phyloP scores from a whole-genome alignment of 2,113 vertebrate species.

The Labrus mixtus region DNA sequence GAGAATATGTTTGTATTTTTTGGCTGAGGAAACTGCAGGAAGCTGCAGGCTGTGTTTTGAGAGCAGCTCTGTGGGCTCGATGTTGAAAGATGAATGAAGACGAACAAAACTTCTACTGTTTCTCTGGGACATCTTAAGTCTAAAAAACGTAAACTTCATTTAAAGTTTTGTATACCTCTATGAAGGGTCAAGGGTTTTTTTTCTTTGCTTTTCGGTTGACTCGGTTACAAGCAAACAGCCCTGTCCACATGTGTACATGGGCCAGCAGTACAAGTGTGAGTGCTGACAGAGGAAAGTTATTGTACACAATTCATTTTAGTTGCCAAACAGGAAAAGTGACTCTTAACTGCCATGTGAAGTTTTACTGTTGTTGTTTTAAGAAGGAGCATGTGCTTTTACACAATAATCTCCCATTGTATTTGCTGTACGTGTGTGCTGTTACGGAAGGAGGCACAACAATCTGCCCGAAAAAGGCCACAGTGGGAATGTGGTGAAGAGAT shows the following conservation, averaged over 20 bases:
- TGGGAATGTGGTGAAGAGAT: slow-evolving; percentile 12
- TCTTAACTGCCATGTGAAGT: slow-evolving; percentile 28
- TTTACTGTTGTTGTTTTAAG: slow-evolving; percentile 18
- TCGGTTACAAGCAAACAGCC: not conserved
- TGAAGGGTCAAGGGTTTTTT: not conserved
- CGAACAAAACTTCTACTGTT: not conserved
- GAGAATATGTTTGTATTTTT: slow-evolving; percentile 49
- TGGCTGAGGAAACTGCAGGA: slow-evolving; percentile 21
- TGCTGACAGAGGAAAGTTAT: slow-evolving; percentile 29
- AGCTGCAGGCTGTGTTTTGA: slow-evolving; percentile 48
- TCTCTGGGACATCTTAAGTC: not conserved
- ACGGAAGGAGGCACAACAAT: slow-evolving; percentile 21
- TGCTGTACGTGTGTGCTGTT: slow-evolving; percentile 1
- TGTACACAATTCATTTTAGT: slow-evolving; percentile 36
- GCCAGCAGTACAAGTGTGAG: slow-evolving; percentile 5
- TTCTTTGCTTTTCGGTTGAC: not conserved
- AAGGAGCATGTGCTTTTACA: slow-evolving; percentile 22
- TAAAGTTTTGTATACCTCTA: not conserved
- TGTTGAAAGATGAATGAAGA: slow-evolving; percentile 23
- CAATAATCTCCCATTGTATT: slow-evolving; percentile 12
- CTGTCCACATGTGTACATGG: not conserved
- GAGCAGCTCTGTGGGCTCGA: slow-evolving; percentile 7
- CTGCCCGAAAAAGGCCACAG: slow-evolving; percentile 51
- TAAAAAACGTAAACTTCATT: slow-evolving; percentile 5
- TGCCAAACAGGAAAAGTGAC: slow-evolving; percentile 70